Percentiles rank a stretch among this genome's conserved stretches.
Conservation (phyloP, 2,797 vertebrate species). For the Dendrocincla tyrannina region DNA sequence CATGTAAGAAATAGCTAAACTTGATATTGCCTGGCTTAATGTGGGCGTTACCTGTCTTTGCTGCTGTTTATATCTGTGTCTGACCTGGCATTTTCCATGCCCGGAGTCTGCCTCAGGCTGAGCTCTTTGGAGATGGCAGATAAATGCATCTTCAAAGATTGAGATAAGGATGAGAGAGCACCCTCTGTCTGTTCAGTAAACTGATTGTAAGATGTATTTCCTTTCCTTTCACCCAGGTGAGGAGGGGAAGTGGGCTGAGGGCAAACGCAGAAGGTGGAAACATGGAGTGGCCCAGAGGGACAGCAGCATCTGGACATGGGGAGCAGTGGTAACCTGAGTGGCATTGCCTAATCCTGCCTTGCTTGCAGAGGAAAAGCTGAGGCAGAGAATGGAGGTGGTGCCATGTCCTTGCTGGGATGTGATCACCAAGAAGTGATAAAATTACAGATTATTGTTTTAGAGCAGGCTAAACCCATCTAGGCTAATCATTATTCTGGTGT, state of each 20-base stretch:
- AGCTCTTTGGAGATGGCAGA: background rate
- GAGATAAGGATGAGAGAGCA: background rate
- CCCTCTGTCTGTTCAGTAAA: background rate
- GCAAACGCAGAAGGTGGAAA: background rate
- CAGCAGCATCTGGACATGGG: accelerated
- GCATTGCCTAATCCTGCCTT: background rate
- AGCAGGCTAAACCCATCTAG: background rate
- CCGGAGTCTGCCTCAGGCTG: background rate
- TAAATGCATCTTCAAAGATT: background rate
- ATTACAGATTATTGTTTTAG: background rate
- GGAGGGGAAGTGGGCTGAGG: background rate
- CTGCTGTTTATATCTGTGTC: background rate
- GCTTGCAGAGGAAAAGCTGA: background rate
- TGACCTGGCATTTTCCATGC: background rate
- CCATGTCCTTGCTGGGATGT: background rate
- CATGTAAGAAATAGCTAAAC: background rate
- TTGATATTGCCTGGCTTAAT: background rate
- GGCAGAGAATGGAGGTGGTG: background rate
- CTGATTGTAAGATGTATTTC: background rate
- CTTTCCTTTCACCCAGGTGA: background rate
- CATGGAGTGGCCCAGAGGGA: background rate
- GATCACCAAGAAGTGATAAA: background rate
- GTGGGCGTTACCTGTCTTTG: background rate
- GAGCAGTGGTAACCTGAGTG: background rate
- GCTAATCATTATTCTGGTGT: background rate